Conservation (phyloP, 2,797 vertebrate genomes). For the Myiothlypis chrysogaster region DNA sequence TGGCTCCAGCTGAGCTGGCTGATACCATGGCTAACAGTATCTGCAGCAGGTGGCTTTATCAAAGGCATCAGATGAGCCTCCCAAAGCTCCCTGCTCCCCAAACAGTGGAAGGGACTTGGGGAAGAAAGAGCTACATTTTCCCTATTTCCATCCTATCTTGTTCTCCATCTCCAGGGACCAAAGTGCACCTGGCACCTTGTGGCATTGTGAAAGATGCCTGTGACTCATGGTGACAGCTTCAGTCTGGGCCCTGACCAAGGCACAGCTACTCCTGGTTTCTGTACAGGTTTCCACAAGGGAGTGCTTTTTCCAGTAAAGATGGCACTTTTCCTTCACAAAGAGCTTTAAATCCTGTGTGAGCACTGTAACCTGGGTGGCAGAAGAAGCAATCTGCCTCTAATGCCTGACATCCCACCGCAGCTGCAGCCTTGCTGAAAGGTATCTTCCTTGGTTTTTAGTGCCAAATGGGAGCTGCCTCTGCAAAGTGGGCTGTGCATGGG, state of each 20-base stretch:
- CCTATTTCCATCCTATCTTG: not conserved
- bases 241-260: not conserved
- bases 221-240: not conserved
- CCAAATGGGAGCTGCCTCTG: not conserved
- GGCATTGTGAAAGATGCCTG: not conserved
- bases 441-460: not conserved
- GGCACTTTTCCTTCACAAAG: not conserved
- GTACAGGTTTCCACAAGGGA: not conserved
- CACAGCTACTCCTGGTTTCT: not conserved
- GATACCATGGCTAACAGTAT: not conserved
- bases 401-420: accelerated
- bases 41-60: not conserved
- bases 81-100: not conserved
- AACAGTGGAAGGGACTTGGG: not conserved
- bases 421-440: not conserved
- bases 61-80: not conserved
- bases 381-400: not conserved
- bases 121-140: not conserved
- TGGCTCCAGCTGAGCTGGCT: not conserved
- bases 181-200: not conserved
- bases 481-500: accelerated
- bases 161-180: not conserved
- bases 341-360: not conserved
- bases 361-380: not conserved
- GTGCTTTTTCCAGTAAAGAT: not conserved